These are phyloP conservation scores for Ascaphus truei DNA, from an alignment of 2,113 vertebrate species.

Conservation along the genomic window DNA sequence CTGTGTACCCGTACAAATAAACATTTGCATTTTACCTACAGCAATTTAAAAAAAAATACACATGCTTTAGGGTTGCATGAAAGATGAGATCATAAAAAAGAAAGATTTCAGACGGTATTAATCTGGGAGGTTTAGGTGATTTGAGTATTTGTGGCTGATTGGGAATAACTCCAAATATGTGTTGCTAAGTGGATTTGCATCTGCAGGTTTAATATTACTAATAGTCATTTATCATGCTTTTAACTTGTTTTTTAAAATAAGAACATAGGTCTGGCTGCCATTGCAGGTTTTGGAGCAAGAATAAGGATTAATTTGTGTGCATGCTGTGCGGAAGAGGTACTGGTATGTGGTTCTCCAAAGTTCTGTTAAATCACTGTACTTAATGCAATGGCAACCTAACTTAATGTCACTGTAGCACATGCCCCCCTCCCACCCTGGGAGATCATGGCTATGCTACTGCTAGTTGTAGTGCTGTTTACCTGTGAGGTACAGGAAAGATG, in stretches of 20 bases:
- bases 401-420: no score
- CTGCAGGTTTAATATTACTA: constrained; percentile 8
- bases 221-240: constrained; percentile 6
- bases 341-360: no score
- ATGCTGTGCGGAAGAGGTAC: neutral
- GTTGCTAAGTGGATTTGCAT: neutral
- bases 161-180: neutral
- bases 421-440: no score
- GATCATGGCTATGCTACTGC: no score
- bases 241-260: neutral
- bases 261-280: constrained; percentile 7
- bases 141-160: constrained; percentile 5
- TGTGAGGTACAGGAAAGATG: no score
- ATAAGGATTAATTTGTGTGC: neutral
- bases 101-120: neutral
- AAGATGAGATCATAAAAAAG: constrained; percentile 1
- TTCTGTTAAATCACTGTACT: no score
- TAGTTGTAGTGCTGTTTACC: no score
- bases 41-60: constrained; percentile 17
- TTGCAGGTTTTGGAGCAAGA: neutral
- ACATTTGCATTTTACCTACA: neutral
- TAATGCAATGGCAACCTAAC: no score
- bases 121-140: constrained; percentile 4
- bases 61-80: neutral
- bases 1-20: no score